Conservation (phyloP, 2,113 vertebrate genomes). For the Istiophorus platypterus region DNA sequence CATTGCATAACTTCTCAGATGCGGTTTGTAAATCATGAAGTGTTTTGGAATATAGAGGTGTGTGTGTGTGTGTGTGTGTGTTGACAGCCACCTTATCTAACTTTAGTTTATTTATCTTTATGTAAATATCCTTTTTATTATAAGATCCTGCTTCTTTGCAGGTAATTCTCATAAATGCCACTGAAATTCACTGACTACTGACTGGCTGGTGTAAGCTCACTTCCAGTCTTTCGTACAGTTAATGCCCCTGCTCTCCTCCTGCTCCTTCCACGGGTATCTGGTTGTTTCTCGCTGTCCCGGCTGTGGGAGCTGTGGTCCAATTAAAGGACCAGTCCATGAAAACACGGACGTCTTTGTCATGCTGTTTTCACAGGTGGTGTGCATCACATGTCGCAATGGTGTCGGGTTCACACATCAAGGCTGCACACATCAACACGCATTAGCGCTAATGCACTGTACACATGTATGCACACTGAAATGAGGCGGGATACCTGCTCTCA, state of each 20-base stretch:
- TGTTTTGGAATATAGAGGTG: slow-evolving; percentile 56
- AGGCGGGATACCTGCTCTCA: neutral
- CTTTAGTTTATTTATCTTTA: slow-evolving; percentile 10
- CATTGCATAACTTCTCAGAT: slow-evolving; percentile 80
- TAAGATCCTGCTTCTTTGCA: slow-evolving; percentile 1
- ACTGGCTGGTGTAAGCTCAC: neutral
- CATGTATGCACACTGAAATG: neutral
- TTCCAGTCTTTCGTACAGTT: slow-evolving; percentile 45
- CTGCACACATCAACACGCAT: slow-evolving; percentile 44
- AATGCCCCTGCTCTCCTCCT: slow-evolving; percentile 33
- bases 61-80: slow-evolving; percentile 29
- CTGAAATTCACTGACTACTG: slow-evolving; percentile 25
- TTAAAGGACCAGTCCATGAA: slow-evolving; percentile 74
- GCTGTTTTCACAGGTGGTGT: slow-evolving; percentile 80
- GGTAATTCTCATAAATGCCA: slow-evolving; percentile 12
- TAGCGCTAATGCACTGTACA: slow-evolving; percentile 3
- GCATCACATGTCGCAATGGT: slow-evolving; percentile 72
- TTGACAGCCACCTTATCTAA: slow-evolving; percentile 34
- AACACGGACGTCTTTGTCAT: slow-evolving; percentile 79
- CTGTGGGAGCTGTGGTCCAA: slow-evolving; percentile 62
- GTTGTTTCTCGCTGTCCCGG: slow-evolving; percentile 43
- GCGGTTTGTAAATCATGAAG: slow-evolving; percentile 79
- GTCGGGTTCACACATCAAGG: slow-evolving; percentile 63
- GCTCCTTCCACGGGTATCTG: slow-evolving; percentile 52
- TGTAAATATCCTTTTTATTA: slow-evolving; percentile 24